A percentile compares a stretch with the other conserved stretches of the same genome.
These are phyloP conservation scores for Phortica okadai DNA, from an alignment of 2,888 invertebrate species.

Conservation along the genomic window DNA sequence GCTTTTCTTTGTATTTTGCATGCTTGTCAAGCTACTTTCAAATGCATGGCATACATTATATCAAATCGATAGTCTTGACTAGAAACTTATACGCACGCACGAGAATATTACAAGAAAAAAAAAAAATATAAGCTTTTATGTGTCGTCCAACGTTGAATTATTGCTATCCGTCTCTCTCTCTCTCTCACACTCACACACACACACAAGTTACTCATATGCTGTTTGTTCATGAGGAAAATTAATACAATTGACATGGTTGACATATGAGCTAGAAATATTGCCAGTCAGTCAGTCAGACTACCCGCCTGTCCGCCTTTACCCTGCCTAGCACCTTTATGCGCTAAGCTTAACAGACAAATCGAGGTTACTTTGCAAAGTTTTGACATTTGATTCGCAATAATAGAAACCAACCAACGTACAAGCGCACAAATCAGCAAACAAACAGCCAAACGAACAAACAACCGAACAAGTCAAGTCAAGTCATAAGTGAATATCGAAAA, in stretches of 20 bases:
- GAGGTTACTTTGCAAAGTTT: slow-evolving; percentile 29
- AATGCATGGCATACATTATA: slow-evolving; percentile 15
- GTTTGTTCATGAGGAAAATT: slow-evolving; percentile 28
- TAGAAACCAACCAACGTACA: not conserved
- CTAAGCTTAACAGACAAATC: not conserved
- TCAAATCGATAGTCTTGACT: slow-evolving; percentile 13
- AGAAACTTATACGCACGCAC: slow-evolving; percentile 9
- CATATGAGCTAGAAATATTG: slow-evolving; percentile 21
- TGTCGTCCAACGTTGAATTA: not conserved
- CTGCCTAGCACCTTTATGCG: not conserved
- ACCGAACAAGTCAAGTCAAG: not conserved
- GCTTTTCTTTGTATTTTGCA: too few relatives aligned
- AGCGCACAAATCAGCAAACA: not conserved
- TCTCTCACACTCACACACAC: not conserved
- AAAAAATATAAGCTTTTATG: slow-evolving; percentile 1
- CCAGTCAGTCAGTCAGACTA: not conserved
- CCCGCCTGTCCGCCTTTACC: too few relatives aligned
- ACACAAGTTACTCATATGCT: not conserved
- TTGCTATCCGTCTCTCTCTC: not conserved
- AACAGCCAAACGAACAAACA: not conserved
- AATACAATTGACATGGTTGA: slow-evolving; percentile 32
- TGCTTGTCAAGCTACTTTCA: slow-evolving; percentile 7
- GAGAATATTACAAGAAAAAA: slow-evolving; percentile 20
- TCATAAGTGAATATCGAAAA: not conserved
- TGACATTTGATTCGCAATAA: slow-evolving; percentile 28